Percentiles rank a stretch among this genome's conserved stretches.
These are phyloP conservation scores for Apolygus lucorum DNA, from an alignment of 1,140 invertebrate species.

Conservation along the genomic window DNA sequence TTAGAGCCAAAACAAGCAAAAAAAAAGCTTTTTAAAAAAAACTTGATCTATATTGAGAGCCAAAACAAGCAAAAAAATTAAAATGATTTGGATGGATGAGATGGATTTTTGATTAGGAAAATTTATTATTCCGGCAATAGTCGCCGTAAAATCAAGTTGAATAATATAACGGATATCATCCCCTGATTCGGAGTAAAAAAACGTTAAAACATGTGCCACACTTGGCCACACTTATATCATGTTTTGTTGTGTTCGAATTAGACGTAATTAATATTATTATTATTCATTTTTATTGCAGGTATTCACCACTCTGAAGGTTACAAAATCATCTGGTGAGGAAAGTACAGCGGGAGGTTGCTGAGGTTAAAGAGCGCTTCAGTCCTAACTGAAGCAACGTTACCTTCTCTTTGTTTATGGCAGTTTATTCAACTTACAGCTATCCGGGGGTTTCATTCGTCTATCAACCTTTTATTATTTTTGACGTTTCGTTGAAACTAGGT, in stretches of 20 bases:
- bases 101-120: no score
- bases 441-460: no score
- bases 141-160: not conserved
- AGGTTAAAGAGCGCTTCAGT: conserved; percentile 44
- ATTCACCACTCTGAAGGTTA: conserved; percentile 50
- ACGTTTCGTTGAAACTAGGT: no score
- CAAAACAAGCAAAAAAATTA: not conserved
- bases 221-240: not conserved
- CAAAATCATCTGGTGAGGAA: conserved; percentile 47
- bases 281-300: conserved; percentile 40
- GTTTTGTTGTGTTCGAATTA: not conserved
- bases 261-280: not conserved
- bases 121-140: no score
- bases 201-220: no score
- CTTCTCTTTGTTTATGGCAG: no score
- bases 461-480: no score
- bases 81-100: not conserved
- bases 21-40: no score
- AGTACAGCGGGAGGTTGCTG: conserved; percentile 48
- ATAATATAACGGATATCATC: not conserved
- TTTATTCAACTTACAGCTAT: no score
- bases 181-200: not conserved
- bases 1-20: no score
- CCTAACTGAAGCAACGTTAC: conserved; percentile 14
- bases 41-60: no score